Evolutionary conservation across 2,797 vertebrate species (phyloP).

Genomic region (Parauchenoglanis ngamensis): DNA sequence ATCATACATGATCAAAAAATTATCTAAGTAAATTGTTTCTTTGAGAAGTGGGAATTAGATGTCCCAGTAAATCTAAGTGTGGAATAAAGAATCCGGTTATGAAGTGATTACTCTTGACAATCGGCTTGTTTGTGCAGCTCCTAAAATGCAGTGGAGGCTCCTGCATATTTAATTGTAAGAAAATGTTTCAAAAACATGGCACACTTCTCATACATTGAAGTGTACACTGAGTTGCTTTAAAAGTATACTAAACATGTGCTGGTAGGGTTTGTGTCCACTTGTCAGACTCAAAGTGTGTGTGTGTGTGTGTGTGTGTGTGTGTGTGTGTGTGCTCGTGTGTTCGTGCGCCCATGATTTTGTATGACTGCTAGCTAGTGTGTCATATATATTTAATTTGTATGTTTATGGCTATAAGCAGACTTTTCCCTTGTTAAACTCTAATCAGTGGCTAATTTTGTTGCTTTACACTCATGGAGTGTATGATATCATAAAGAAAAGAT

Average conservation of each 20-base stretch:
- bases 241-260: not conserved
- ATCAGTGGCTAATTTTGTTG: not conserved
- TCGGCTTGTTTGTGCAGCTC: slow-evolving; percentile 39
- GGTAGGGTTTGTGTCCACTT: not conserved
- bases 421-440: slow-evolving; percentile 12
- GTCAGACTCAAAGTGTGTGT: not conserved
- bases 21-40: slow-evolving; percentile 12
- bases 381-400: slow-evolving; percentile 21
- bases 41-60: slow-evolving; percentile 28
- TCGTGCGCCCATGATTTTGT: not conserved
- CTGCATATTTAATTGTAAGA: slow-evolving; percentile 34
- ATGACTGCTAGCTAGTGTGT: not conserved
- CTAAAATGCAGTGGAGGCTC: slow-evolving; percentile 17
- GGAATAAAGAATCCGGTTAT: slow-evolving; percentile 30
- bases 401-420: not conserved
- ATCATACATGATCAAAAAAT: slow-evolving; percentile 28
- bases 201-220: not conserved
- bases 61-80: slow-evolving; percentile 39
- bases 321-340: not conserved
- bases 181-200: not conserved
- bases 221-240: not conserved
- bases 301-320: not conserved
- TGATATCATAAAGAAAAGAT: slow-evolving; percentile 11
- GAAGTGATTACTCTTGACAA: slow-evolving; percentile 34
- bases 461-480: slow-evolving; percentile 11